A percentile compares a stretch with the other conserved stretches of the same genome.
Conservation (phyloP, 2,888 invertebrate species). For the Chrysolina oricalcia region DNA sequence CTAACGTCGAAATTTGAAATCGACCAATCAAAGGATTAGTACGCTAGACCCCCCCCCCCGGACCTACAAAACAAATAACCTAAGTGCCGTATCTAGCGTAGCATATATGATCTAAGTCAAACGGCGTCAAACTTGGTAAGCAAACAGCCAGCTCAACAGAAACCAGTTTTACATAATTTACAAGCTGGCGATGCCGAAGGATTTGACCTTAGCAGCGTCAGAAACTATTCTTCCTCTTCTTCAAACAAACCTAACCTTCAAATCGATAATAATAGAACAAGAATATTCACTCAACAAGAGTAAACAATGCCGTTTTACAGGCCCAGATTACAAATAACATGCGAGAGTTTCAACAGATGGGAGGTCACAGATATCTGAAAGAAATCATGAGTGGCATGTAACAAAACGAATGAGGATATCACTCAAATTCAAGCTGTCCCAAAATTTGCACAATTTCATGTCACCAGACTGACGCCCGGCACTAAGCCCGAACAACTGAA, state of each 20-base stretch:
- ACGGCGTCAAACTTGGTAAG: not conserved
- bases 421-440: not conserved
- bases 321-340: not conserved
- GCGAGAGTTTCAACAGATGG: not conserved
- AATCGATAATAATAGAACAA: constrained; percentile 23
- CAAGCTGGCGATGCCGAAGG: constrained; percentile 7
- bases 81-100: too few relatives aligned
- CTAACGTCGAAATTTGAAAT: too few relatives aligned
- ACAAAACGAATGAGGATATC: constrained; percentile 1
- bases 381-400: not conserved
- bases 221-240: not conserved
- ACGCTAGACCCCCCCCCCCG: too few relatives aligned
- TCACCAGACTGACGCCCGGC: constrained; percentile 22
- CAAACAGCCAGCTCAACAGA: not conserved
- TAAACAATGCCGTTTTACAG: constrained; percentile 22
- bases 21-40: too few relatives aligned
- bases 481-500: too few relatives aligned
- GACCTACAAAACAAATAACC: too few relatives aligned
- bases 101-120: too few relatives aligned
- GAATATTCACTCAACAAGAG: constrained; percentile 8
- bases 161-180: constrained; percentile 25
- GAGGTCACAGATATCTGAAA: not conserved
- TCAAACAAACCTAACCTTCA: constrained; percentile 15
- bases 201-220: not conserved
- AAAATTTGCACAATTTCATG: constrained; percentile 24